Conservation (phyloP, 1,140 invertebrate genomes). For the Laodelphax striatellus region DNA sequence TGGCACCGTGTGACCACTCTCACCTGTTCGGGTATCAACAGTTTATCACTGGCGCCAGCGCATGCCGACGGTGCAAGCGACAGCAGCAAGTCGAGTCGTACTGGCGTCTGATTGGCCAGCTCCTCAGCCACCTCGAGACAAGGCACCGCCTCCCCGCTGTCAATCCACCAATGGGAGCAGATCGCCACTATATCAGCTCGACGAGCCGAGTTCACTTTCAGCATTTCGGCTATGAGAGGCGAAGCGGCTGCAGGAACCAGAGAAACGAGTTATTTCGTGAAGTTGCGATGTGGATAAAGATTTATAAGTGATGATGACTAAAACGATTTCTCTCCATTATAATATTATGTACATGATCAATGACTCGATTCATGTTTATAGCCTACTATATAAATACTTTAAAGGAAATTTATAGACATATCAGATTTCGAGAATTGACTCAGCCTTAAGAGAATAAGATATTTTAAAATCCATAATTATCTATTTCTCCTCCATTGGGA, state of each 20-base stretch:
- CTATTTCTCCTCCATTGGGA: no score
- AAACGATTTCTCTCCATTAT: no score
- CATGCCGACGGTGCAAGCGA: conserved; percentile 51
- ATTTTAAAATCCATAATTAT: no score
- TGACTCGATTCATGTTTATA: no score
- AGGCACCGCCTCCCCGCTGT: conserved; percentile 65
- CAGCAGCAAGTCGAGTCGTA: conserved; percentile 75
- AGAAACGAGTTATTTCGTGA: background rate
- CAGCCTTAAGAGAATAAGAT: no score
- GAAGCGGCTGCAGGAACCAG: conserved; percentile 76
- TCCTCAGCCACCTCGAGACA: conserved; percentile 81
- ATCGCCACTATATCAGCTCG: conserved; percentile 89
- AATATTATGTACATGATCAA: no score
- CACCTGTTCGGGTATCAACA: conserved; percentile 10
- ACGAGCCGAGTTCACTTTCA: conserved; percentile 80
- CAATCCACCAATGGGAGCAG: conserved; percentile 89
- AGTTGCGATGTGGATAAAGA: no score
- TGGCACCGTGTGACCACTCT: no score
- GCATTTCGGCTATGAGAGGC: conserved; percentile 83
- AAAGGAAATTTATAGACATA: no score
- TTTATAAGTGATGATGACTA: no score
- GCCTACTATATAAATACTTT: no score
- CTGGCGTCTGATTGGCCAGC: conserved; percentile 78
- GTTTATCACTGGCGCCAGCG: background rate
- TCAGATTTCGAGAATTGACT: no score